A percentile compares a stretch with the other conserved stretches of the same genome.
Conservation (phyloP, 2,888 invertebrate species). For the Trisateles emortualis region DNA sequence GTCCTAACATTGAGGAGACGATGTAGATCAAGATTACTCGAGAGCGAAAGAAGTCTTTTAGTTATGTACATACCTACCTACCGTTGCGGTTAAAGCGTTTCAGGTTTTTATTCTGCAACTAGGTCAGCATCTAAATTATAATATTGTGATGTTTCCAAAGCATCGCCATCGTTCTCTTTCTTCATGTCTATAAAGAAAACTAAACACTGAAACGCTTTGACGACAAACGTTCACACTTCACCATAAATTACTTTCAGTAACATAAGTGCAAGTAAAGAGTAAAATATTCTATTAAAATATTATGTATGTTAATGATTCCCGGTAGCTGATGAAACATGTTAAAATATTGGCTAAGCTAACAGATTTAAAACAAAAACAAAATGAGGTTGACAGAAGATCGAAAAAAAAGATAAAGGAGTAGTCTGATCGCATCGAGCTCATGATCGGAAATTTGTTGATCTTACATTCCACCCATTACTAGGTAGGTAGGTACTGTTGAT, state of each 20-base stretch:
- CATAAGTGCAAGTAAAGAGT: too few species aligned
- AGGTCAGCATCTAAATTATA: conserved; percentile 62
- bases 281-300: too few species aligned
- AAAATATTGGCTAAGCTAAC: background rate
- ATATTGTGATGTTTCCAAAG: conserved; percentile 55
- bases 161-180: too few species aligned
- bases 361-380: background rate
- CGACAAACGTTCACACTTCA: too few species aligned
- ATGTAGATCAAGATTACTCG: conserved; percentile 40
- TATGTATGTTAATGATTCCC: conserved; percentile 10
- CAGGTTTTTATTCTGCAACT: conserved; percentile 54
- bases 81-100: too few species aligned
- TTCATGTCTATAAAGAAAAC: too few species aligned
- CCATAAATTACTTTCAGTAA: too few species aligned
- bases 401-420: background rate
- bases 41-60: conserved; percentile 28
- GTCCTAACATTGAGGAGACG: conserved; percentile 23
- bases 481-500: background rate
- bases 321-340: conserved; percentile 2
- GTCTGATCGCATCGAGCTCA: background rate
- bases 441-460: too few species aligned
- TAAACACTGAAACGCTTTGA: too few species aligned
- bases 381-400: background rate
- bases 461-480: background rate
- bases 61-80: conserved; percentile 42